Percentiles rank a stretch among this genome's conserved stretches.
These are phyloP conservation scores for Aspiorhynchus laticeps DNA, from an alignment of 2,113 vertebrate species.

Conservation along the genomic window DNA sequence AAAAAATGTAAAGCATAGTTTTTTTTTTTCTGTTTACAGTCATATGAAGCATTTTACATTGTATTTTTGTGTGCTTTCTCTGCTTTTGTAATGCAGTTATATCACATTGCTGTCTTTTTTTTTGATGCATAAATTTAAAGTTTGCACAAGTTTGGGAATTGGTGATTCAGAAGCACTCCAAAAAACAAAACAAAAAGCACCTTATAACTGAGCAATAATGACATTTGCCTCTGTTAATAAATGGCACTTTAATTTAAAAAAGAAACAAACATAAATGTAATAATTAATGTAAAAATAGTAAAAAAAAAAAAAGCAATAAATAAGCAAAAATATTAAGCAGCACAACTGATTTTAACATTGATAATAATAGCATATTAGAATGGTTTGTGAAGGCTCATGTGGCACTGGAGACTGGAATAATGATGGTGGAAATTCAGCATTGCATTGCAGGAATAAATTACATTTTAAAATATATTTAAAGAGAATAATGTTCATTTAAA, in stretches of 20 bases:
- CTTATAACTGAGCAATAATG: too few relatives aligned
- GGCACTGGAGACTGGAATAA: neutral
- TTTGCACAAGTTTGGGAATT: neutral
- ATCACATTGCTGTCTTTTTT: neutral
- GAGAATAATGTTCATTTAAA: neutral
- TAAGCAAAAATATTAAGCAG: too few relatives aligned
- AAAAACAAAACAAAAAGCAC: too few relatives aligned
- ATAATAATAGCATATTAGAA: neutral
- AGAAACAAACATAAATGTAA: too few relatives aligned
- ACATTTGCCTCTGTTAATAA: too few relatives aligned
- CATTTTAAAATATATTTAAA: neutral
- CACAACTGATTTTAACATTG: too few relatives aligned
- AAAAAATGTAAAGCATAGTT: conserved; percentile 36
- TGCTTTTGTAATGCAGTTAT: neutral
- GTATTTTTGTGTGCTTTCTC: neutral
- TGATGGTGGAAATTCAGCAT: neutral
- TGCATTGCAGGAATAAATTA: neutral
- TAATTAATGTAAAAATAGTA: too few relatives aligned
- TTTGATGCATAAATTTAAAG: neutral
- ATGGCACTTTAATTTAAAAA: too few relatives aligned
- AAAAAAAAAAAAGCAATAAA: too few relatives aligned
- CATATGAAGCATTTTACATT: neutral
- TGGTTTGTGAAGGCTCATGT: neutral
- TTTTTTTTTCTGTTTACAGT: neutral
- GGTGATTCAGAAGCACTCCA: neutral